Evolutionary conservation across 2,888 invertebrate species (phyloP).

Genomic region (Leucoptera coffeella): DNA sequence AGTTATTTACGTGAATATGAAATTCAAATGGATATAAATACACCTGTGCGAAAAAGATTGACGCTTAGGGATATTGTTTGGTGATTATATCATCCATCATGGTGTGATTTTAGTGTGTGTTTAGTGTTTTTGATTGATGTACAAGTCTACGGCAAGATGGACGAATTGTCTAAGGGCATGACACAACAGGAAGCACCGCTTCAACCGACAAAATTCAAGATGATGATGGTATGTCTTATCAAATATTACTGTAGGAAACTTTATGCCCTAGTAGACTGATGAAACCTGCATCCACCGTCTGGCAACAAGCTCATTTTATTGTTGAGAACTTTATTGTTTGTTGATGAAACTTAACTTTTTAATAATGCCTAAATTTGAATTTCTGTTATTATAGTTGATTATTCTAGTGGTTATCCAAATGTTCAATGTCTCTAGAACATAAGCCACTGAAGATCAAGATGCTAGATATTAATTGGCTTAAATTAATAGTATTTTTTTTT

Average conservation of each 20-base stretch:
- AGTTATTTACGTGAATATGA: constrained; percentile 23
- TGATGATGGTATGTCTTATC: constrained; percentile 43
- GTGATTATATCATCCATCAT: constrained; percentile 26
- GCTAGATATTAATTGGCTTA: too few relatives aligned
- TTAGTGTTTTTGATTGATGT: constrained; percentile 38
- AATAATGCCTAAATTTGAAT: too few relatives aligned
- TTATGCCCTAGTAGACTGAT: too few relatives aligned
- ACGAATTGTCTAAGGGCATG: constrained; percentile 53
- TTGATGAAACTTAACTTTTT: too few relatives aligned
- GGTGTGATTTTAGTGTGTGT: constrained; percentile 2
- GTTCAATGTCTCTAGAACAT: not conserved
- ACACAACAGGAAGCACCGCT: constrained; percentile 50
- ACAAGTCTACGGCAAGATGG: constrained; percentile 51
- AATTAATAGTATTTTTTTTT: too few relatives aligned
- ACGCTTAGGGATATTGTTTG: constrained; percentile 17
- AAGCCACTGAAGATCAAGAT: too few relatives aligned
- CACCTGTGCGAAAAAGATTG: constrained; percentile 27
- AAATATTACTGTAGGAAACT: too few relatives aligned
- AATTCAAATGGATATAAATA: constrained; percentile 30
- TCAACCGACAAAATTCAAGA: constrained; percentile 46
- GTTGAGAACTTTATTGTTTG: too few relatives aligned
- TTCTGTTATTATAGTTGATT: too few relatives aligned
- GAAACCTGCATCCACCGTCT: too few relatives aligned
- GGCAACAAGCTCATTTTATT: too few relatives aligned
- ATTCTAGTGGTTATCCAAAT: too few relatives aligned